Base-by-base conservation (phyloP, 2,888 invertebrate species). In the Encarsia formosa region DNA sequence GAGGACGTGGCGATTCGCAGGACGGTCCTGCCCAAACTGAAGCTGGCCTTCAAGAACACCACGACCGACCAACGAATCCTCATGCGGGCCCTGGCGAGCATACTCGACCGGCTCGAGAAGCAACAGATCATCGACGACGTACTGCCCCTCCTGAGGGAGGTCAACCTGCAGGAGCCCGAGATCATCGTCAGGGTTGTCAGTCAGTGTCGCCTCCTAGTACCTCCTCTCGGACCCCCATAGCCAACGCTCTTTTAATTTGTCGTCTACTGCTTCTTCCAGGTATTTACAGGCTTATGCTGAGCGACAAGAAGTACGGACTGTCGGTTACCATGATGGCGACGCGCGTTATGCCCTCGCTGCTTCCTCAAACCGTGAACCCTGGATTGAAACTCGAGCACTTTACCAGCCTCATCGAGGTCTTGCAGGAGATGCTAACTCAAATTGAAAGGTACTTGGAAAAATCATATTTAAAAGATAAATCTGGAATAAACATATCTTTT, bases 331-430 rank as follows among this genome's bases (percentile, higher is more conserved):
- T 94, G 65, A 90, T 97, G 86, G 96, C 96, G 6, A 92, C 91
- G 11, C 86, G 90, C 69, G 91, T 95, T 66, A 88, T 97, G 83
- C 97, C 96, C 6, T 84, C 90, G 13, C 79, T 97, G 47, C 85
- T 94, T 52, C 96, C 96, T 18, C 92, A 92, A 71, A 89, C 93
- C 1, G 87, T 96, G 52, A 95, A 94, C 76, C 91, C 94, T 13
- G 82, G 85, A 35, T 78, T 92, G 57, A 88, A 85, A 71, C 76
- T 91, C 65, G 89, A 91, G 60, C 88, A 91, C 75, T 91, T 91
- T 70, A 85, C 84, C 50, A 79, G 81, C 61, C 79, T 92, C 24
- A 79, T 91, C 58, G 87, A 88, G 73, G 88, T 94, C 40, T 79
- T 96, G 52, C 89, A 93, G 69, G 92, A 94, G 65, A 94, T 97